A percentile compares a stretch with the other conserved stretches of the same genome.
These are phyloP conservation scores for Bovichtus diacanthus DNA, from an alignment of 2,797 vertebrate genomes.

Conservation along the genomic window DNA sequence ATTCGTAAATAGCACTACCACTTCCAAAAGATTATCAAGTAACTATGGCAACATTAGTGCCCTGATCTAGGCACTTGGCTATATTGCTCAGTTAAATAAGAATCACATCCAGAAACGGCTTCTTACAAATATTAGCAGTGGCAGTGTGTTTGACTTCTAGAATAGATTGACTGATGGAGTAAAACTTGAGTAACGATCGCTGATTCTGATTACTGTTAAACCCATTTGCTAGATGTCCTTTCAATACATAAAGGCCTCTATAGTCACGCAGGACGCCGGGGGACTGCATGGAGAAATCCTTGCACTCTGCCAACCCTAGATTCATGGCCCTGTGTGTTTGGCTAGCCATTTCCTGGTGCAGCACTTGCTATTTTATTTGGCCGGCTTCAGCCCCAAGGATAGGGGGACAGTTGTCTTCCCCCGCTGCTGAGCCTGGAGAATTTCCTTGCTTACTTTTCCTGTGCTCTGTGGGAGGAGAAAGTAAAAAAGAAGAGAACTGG, in stretches of 20 bases:
- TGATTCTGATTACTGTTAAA: constrained; percentile 81
- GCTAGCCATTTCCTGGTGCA: constrained; percentile 91
- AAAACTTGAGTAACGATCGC: constrained; percentile 44
- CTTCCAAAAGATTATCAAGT: not conserved
- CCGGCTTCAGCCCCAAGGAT: constrained; percentile 81
- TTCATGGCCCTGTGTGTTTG: constrained; percentile 92
- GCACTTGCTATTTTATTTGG: constrained; percentile 94
- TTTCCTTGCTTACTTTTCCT: constrained; percentile 91
- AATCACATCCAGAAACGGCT: not conserved
- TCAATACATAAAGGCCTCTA: constrained; percentile 90
- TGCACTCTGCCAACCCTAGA: constrained; percentile 86
- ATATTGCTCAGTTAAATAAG: not conserved
- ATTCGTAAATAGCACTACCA: too few relatives aligned
- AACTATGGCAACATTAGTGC: not conserved
- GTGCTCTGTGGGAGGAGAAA: constrained; percentile 72
- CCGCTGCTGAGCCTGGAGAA: constrained; percentile 82
- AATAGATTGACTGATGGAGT: constrained; percentile 13
- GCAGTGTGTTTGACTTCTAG: not conserved
- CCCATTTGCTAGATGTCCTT: constrained; percentile 85
- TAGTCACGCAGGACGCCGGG: constrained; percentile 86
- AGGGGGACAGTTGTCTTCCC: constrained; percentile 91
- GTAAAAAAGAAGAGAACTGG: constrained; percentile 37
- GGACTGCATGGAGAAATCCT: constrained; percentile 87
- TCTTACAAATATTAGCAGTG: constrained; percentile 8
- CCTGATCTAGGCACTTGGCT: not conserved